Base-by-base conservation (phyloP, 1,140 invertebrate genomes). In the Akabosia matsudoensis region DNA sequence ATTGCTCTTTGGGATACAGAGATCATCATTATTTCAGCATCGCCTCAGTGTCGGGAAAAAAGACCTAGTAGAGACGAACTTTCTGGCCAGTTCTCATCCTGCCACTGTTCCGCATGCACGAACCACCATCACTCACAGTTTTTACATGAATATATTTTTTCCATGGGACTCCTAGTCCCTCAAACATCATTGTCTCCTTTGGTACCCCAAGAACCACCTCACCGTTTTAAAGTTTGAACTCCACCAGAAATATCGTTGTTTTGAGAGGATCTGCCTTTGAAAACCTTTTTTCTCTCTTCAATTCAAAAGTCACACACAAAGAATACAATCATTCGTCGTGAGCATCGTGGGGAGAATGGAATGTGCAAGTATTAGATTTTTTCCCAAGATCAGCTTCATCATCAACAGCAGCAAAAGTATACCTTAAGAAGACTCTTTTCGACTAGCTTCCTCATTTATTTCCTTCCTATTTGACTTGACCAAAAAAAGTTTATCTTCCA, bases 291-390 rank as follows among this genome's bases (percentile, higher is more conserved):
- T n/a, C n/a, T n/a, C n/a, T n/a, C n/a, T n/a, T n/a, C n/a, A n/a
- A n/a, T n/a, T n/a, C n/a, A n/a, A n/a, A n/a, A n/a, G n/a, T n/a
- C 18, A 45, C 37, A 45, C 18, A 45, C 7, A 7, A 45, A 45
- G 7, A 45, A 45, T 45, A 45, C 37, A 45, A 45, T 45, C 18
- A 7, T 3, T 61, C 54, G 13, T 61, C 54, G 54, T 61, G 54
- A 22, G 54, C 24, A 16, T 67, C 61, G 28, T 67, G 61, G 30
- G 61, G 30, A 67, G 61, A 67, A 67, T 67, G 61, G 61, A 67
- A 67, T 67, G 61, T 67, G 61, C 26, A 67, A 67, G 3, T 30
- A 67, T 4, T 3, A 61, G 3, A 14, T 67, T 67, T 61, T 16
- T 10, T 56, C 54, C 24, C 54, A 24, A 56, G n/a, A 56, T 56